phyloP scores from a whole-genome alignment of 2,888 invertebrate species.

The Andrena praecox region DNA sequence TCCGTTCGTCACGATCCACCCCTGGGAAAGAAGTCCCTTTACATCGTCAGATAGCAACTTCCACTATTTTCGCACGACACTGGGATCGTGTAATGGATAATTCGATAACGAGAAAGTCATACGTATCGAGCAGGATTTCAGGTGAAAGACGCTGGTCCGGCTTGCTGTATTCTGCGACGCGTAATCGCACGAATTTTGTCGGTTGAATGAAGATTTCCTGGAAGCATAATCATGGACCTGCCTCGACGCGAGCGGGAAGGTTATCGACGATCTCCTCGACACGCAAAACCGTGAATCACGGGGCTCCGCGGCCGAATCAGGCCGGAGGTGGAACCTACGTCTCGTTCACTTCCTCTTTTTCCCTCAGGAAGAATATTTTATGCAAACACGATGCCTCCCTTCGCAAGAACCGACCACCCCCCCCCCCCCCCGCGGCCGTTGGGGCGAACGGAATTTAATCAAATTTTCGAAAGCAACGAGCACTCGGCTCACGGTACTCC shows the following conservation, averaged over 20 bases:
- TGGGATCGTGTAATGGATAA: neutral
- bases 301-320: conserved; percentile 54
- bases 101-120: neutral
- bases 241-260: neutral
- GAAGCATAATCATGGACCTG: neutral
- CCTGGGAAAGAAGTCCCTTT: neutral
- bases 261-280: conserved; percentile 49
- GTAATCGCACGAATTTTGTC: neutral
- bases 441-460: conserved; percentile 67
- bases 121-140: neutral
- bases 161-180: neutral
- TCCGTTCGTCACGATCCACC: conserved; percentile 8
- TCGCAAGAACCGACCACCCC: conserved; percentile 64
- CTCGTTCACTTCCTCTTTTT: conserved; percentile 63
- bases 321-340: conserved; percentile 56
- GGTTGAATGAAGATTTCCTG: neutral
- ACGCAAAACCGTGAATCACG: conserved; percentile 69
- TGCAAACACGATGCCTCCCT: conserved; percentile 72
- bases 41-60: neutral
- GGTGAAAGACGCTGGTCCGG: neutral
- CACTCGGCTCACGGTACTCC: conserved; percentile 8
- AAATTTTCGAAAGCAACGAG: conserved; percentile 70
- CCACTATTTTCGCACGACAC: neutral
- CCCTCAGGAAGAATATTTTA: conserved; percentile 74
- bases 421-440: conserved; percentile 44